A percentile compares a stretch with the other conserved stretches of the same genome.
phyloP scores from a whole-genome alignment of 2,888 invertebrate species.

The Nomada lathburiana region DNA sequence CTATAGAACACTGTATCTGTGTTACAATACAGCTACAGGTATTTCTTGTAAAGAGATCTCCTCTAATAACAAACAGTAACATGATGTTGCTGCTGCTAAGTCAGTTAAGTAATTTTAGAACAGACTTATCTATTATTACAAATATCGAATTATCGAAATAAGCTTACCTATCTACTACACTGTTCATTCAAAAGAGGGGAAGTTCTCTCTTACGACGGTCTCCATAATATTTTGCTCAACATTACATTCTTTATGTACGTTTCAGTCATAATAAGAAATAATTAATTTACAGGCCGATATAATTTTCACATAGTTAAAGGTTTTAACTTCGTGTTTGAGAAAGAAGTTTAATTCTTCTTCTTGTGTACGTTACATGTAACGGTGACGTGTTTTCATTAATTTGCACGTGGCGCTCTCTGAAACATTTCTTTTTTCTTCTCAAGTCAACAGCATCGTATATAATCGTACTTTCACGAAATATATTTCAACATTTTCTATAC shows the following conservation, averaged over 20 bases:
- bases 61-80: neutral
- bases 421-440: slow-evolving; percentile 36
- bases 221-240: slow-evolving; percentile 61
- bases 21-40: neutral
- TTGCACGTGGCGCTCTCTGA: slow-evolving; percentile 71
- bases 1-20: neutral
- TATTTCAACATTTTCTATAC: neutral
- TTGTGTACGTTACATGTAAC: slow-evolving; percentile 47
- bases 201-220: slow-evolving; percentile 72
- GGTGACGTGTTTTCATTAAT: slow-evolving; percentile 77
- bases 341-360: slow-evolving; percentile 44
- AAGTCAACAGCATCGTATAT: slow-evolving; percentile 10
- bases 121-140: neutral
- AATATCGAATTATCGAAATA: slow-evolving; percentile 18
- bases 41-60: neutral
- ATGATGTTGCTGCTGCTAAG: neutral
- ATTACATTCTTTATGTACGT: slow-evolving; percentile 49
- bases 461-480: neutral
- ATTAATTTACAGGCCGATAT: slow-evolving; percentile 11
- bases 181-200: slow-evolving; percentile 49
- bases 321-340: slow-evolving; percentile 34
- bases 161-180: slow-evolving; percentile 48
- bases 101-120: neutral
- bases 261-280: slow-evolving; percentile 34
- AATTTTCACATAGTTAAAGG: slow-evolving; percentile 48